Evolutionary conservation across 2,113 vertebrate species (phyloP).

Genomic region (Rana temporaria): DNA sequence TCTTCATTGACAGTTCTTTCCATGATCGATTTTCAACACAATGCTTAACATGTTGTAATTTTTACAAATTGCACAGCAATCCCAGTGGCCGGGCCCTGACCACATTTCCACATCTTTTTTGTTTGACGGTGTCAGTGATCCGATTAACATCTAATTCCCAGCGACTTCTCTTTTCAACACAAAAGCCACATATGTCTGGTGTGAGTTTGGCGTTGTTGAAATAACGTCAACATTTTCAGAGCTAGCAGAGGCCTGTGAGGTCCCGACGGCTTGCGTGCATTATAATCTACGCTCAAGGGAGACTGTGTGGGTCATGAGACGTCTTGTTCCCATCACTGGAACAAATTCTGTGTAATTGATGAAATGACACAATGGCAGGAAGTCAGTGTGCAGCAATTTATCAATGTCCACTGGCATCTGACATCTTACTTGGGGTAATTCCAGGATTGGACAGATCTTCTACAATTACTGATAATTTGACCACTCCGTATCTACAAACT

Average conservation of each 20-base stretch:
- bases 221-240: neutral
- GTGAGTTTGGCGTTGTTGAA: neutral
- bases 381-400: constrained; percentile 5
- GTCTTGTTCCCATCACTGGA: constrained; percentile 17
- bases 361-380: constrained; percentile 17
- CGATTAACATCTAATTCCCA: neutral
- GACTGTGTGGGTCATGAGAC: neutral
- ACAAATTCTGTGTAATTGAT: constrained; percentile 37
- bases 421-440: neutral
- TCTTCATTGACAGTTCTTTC: no score
- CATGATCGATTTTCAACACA: no score
- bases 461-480: constrained; percentile 12
- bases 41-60: no score
- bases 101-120: no score
- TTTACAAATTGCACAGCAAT: no score
- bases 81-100: no score
- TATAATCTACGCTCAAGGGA: neutral
- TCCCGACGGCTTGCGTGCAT: neutral
- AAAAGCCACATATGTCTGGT: neutral
- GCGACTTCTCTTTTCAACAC: neutral
- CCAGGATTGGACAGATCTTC: neutral
- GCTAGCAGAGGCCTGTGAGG: neutral
- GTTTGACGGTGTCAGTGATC: neutral
- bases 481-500: neutral
- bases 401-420: neutral